Percentiles rank a stretch among this genome's conserved stretches.
phyloP scores from a whole-genome alignment of 2,113 vertebrate genomes.

The Symphodus melops region DNA sequence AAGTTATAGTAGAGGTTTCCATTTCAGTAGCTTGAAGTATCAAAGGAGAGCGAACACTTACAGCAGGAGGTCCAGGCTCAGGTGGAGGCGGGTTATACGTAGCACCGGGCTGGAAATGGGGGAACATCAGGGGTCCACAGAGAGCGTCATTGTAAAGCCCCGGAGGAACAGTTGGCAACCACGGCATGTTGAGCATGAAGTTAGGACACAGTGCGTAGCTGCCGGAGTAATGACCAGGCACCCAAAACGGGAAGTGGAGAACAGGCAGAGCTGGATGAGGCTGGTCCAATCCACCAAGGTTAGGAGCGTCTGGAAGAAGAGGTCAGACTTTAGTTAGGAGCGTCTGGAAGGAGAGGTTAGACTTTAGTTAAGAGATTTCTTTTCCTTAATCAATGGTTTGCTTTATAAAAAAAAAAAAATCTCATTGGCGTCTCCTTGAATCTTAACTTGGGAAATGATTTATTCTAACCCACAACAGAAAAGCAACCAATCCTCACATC shows the following conservation, averaged over 20 bases:
- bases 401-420: too few relatives aligned
- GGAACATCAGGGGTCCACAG: slow-evolving; percentile 2
- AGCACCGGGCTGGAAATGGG: slow-evolving; percentile 14
- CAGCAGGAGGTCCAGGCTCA: background rate
- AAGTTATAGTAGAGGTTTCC: too few relatives aligned
- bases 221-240: slow-evolving; percentile 16
- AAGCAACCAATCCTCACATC: too few relatives aligned
- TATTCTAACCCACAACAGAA: too few relatives aligned
- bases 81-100: slow-evolving; percentile 1
- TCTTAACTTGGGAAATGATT: too few relatives aligned
- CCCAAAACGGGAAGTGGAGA: slow-evolving; percentile 18
- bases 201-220: slow-evolving; percentile 19
- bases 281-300: background rate
- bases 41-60: slow-evolving; percentile 11
- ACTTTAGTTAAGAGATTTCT: too few relatives aligned
- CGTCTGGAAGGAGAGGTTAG: too few relatives aligned
- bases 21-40: background rate
- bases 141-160: background rate
- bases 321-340: background rate
- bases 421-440: too few relatives aligned
- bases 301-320: slow-evolving; percentile 28
- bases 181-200: slow-evolving; percentile 27
- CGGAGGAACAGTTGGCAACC: background rate
- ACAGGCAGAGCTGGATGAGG: slow-evolving; percentile 4
- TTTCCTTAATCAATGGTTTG: too few relatives aligned